A percentile compares a stretch with the other conserved stretches of the same genome.
Conservation (phyloP, 2,888 invertebrate species). For the Panzeria rudis region DNA sequence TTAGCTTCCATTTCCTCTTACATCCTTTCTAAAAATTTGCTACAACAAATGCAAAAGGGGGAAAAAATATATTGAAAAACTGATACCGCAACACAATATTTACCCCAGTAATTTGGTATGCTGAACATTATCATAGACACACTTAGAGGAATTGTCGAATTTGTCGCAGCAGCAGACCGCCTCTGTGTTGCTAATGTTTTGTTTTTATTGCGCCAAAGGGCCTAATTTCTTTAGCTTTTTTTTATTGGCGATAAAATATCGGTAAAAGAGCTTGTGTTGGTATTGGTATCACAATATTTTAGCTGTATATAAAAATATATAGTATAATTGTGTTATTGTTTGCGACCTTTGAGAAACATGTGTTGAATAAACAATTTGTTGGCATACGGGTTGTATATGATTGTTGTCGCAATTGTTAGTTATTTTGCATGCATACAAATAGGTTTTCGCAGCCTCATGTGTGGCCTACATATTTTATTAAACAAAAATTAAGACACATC, state of each 20-base stretch:
- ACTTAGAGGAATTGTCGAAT: not conserved
- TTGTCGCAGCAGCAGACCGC: slow-evolving; percentile 4
- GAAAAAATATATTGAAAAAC: not conserved
- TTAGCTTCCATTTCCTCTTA: slow-evolving; percentile 27
- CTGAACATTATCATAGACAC: slow-evolving; percentile 18
- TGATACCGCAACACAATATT: slow-evolving; percentile 32
- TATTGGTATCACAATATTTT: not conserved
- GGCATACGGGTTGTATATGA: slow-evolving; percentile 18
- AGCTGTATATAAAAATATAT: not conserved
- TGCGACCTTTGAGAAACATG: slow-evolving; percentile 60
- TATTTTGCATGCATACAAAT: slow-evolving; percentile 10
- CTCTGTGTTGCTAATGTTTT: slow-evolving; percentile 14
- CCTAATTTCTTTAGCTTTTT: slow-evolving; percentile 41
- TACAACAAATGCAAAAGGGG: not conserved
- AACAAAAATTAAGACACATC: not conserved
- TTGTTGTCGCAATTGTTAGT: slow-evolving; percentile 30
- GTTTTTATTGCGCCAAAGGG: slow-evolving; percentile 42
- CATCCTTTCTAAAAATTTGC: slow-evolving; percentile 35
- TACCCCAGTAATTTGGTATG: slow-evolving; percentile 23
- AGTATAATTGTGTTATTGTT: slow-evolving; percentile 7
- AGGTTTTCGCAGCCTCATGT: not conserved
- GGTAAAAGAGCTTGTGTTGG: not conserved
- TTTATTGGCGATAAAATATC: slow-evolving; percentile 66
- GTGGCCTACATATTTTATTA: slow-evolving; percentile 31
- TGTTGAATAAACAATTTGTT: slow-evolving; percentile 66